Base-by-base conservation (phyloP, 2,888 invertebrate genomes). In the Aphidoletes aphidimyza region DNA sequence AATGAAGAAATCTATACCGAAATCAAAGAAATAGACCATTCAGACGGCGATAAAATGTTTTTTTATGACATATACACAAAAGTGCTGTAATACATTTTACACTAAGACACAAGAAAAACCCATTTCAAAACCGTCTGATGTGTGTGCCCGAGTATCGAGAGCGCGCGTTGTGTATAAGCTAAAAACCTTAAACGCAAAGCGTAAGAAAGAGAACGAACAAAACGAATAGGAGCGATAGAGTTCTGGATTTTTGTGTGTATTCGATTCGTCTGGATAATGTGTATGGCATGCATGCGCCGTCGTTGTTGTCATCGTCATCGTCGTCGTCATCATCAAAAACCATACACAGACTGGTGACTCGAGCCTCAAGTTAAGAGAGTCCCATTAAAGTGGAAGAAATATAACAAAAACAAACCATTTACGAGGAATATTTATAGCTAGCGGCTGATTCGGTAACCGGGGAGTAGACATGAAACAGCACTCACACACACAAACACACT, bases 371-470 rank as follows among this genome's bases (percentile, higher is more conserved):
- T 37, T 81, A n/a, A n/a, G n/a, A n/a, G 81, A 81, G 37, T 22
- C 81, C 81, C 81, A 81, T 81, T 81, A 81, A 81, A 81, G 37
- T 37, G 81, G 81, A 83, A 83, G 83, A 83, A 42, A 83, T 83
- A 83, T 83, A 83, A 83, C 83, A 42, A 83, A 83, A 83, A 83
- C 83, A 83, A 83, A 83, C 83, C 83, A 83, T 83, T 83, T 83
- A 83, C 83, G 17, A 26, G 81, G 83, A 83, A 83, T 83, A 83
- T 83, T 83, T 83, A 83, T 83, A 83, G 83, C 83, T 83, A 81
- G 81, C 81, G 81, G 81, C n/a, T 81, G 81, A 81, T 81, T 81
- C 81, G 81, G 81, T 81, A 81, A 81, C 81, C 81, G 81, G 37
- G 69, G 81, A 37, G 81, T 81, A 37, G 37, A 81, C 81, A 14